Base-by-base conservation (phyloP, 2,113 vertebrate species). In the Stictonetta naevosa region DNA sequence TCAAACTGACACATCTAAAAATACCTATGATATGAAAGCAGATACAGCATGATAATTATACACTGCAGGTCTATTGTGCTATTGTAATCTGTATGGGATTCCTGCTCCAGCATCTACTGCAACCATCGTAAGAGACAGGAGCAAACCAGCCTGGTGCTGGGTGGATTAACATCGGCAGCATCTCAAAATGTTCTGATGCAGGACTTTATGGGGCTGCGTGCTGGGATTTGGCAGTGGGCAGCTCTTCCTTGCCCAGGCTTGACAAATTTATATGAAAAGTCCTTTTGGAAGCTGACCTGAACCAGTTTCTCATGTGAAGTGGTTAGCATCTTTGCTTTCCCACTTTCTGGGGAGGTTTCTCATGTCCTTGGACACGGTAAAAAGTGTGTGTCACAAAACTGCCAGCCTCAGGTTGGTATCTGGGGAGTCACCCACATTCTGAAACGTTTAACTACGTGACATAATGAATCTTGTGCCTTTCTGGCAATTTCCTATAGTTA, bases 1-100 rank as follows among this genome's bases (percentile, higher is more conserved):
- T 96, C 96, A 90, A 95, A 93, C 92, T 96, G 94, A 94, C 95
- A 93, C 62, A 50, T 88, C 94, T 97, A 96, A 97, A 97, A 97
- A 97, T 97, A 96, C 73, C 88, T 93, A 28, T 93, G 92, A 95
- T 96, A 88, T 95, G 93, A 91, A 96, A 97, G 95, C 93, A 93
- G 93, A 96, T 96, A 83, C 90, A 88, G 93, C 77, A 86, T 82
- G 93, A 91, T 94, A 96, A 96, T 96, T 94, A 89, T 87, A 92
- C 10, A 66, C 86, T 74, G 85, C 84, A 62, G 71, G 44, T 85
- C 64, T 91, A 80, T 90, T 96, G 92, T 91, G 52, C 56, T 81
- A 10, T 21, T 55, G 73, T 90, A 59, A 31, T 94, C 82, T n/a
- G 1, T 40, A 34, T 78, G 92, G 71, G 67, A 92, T 77, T 90